Evolutionary conservation across 35 echinoderm and acorn worm species (phyloP).

Genomic region (Amphiura filiformis): DNA sequence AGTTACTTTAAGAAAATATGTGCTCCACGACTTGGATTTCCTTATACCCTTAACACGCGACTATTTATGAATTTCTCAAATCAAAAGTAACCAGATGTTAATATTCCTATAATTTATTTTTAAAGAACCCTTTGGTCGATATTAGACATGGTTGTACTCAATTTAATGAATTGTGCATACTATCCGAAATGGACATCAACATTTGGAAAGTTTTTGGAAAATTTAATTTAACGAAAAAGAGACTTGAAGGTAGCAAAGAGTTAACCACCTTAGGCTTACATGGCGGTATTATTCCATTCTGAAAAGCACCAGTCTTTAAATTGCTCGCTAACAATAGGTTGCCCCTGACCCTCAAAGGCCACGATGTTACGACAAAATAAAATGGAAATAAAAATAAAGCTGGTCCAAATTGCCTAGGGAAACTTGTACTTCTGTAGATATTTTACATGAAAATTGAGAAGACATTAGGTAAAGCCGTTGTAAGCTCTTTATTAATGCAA

Average conservation of each 20-base stretch:
- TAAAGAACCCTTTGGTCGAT: no score
- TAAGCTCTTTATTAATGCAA: background rate
- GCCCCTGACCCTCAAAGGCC: background rate
- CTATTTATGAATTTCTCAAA: no score
- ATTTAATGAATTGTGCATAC: no score
- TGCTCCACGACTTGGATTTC: no score
- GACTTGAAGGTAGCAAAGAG: no score
- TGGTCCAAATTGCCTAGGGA: background rate
- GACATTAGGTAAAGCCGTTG: background rate
- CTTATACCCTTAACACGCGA: no score
- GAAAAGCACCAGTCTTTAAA: background rate
- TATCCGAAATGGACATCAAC: no score
- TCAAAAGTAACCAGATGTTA: no score
- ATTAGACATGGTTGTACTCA: no score
- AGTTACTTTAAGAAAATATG: no score
- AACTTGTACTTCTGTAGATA: background rate
- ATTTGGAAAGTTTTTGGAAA: background rate
- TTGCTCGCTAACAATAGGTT: background rate
- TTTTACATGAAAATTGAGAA: background rate
- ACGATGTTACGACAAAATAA: background rate
- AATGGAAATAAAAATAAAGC: background rate
- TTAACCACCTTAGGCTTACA: background rate
- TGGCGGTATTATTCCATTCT: background rate
- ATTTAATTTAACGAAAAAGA: no score
- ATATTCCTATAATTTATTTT: no score